Conservation (phyloP, 2,888 invertebrate genomes). For the Periphyllus acericola region DNA sequence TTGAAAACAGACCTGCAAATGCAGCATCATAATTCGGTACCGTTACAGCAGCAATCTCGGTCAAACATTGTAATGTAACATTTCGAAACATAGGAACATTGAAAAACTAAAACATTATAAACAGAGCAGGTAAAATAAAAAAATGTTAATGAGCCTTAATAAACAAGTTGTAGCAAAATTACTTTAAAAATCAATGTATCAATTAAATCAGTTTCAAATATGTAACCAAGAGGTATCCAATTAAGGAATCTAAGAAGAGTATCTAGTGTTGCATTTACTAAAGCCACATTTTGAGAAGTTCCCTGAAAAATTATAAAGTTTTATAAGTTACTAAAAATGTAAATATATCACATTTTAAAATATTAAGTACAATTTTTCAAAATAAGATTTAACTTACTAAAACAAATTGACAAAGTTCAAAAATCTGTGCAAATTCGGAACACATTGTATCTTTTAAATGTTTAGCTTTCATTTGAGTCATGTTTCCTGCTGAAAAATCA, state of each 20-base stretch:
- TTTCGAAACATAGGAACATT: slow-evolving; percentile 98
- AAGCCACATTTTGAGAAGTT: slow-evolving; percentile 95
- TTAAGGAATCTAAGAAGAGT: slow-evolving; percentile 96
- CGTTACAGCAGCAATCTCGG: slow-evolving; percentile 95
- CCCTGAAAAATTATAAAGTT: slow-evolving; percentile 71
- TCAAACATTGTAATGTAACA: slow-evolving; percentile 96
- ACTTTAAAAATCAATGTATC: slow-evolving; percentile 90
- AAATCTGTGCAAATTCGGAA: slow-evolving; percentile 97
- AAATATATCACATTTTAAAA: not conserved
- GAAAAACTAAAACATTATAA: slow-evolving; percentile 76
- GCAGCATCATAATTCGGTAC: slow-evolving; percentile 91
- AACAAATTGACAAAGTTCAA: slow-evolving; percentile 97
- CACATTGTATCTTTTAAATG: slow-evolving; percentile 99
- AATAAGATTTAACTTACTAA: slow-evolving; percentile 70
- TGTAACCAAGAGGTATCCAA: slow-evolving; percentile 99
- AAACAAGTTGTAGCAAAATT: slow-evolving; percentile 56
- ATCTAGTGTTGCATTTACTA: slow-evolving; percentile 95
- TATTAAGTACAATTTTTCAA: not conserved
- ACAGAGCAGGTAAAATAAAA: slow-evolving; percentile 19
- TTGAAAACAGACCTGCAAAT: slow-evolving; percentile 88
- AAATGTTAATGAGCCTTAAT: slow-evolving; percentile 71
- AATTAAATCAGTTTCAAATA: slow-evolving; percentile 98
- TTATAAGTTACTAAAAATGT: not conserved
- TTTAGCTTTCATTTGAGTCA: slow-evolving; percentile 99
- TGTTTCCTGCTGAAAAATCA: slow-evolving; percentile 97